Percentiles rank a stretch among this genome's conserved stretches.
Conservation (phyloP, 2,888 invertebrate genomes). For the Beris chalybata region DNA sequence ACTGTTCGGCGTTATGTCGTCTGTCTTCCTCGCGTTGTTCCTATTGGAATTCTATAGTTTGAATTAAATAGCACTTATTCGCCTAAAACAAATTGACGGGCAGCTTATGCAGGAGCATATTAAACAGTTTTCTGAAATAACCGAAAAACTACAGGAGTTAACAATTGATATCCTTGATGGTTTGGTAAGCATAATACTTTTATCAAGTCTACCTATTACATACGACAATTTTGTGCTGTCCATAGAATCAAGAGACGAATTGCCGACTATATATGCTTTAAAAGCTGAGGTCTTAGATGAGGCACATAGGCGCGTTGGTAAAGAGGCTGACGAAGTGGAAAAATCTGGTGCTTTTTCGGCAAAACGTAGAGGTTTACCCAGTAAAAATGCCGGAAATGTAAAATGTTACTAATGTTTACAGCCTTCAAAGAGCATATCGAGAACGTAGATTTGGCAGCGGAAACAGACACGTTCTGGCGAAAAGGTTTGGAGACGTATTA, state of each 20-base stretch:
- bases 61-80: conserved; percentile 32
- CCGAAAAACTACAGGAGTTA: conserved; percentile 36
- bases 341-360: background rate
- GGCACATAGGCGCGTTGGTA: background rate
- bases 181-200: conserved; percentile 36
- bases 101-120: conserved; percentile 34
- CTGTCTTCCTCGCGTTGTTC: no score
- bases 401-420: no score
- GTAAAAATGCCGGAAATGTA: no score
- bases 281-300: conserved; percentile 21
- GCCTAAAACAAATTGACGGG: conserved; percentile 29
- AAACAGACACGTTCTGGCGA: background rate
- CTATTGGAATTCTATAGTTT: no score
- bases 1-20: no score
- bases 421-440: background rate
- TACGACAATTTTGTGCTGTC: conserved; percentile 40
- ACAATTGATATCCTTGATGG: conserved; percentile 31
- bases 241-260: conserved; percentile 38
- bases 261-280: conserved; percentile 26
- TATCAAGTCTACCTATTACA: conserved; percentile 37
- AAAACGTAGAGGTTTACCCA: no score
- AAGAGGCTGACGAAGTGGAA: background rate
- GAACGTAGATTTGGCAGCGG: background rate
- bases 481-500: background rate
- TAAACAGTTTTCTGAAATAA: conserved; percentile 33